These are phyloP conservation scores for Euschistus heros DNA, from an alignment of 1,140 invertebrate species.

Conservation along the genomic window DNA sequence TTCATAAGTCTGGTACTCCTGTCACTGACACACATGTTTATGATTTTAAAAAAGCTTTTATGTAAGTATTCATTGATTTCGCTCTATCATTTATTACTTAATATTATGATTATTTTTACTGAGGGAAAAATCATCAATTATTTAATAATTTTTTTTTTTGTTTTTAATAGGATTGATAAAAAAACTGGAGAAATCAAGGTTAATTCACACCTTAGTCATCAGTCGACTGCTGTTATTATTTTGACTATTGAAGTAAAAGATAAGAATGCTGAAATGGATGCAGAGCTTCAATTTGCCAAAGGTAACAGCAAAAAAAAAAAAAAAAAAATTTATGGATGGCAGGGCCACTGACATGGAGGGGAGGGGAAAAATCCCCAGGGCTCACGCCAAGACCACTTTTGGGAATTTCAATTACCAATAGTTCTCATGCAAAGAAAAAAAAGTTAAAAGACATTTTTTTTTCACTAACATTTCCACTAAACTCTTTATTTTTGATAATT, in stretches of 20 bases:
- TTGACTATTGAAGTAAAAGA: conserved; percentile 63
- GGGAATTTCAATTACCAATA: too few species aligned
- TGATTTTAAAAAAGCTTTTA: conserved; percentile 55
- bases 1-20: conserved; percentile 63
- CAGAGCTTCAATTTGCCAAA: conserved; percentile 50
- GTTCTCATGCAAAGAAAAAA: too few species aligned
- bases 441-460: too few species aligned
- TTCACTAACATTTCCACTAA: too few species aligned
- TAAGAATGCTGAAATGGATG: conserved; percentile 52
- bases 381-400: too few species aligned
- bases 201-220: conserved; percentile 59
- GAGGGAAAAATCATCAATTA: neutral
- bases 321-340: too few species aligned
- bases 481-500: too few species aligned
- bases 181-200: conserved; percentile 57
- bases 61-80: conserved; percentile 28
- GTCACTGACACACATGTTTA: conserved; percentile 48
- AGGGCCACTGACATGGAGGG: too few species aligned
- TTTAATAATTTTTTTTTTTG: neutral
- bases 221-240: conserved; percentile 66
- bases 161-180: conserved; percentile 49
- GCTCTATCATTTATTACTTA: neutral
- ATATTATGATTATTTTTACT: neutral
- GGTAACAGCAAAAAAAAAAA: conserved; percentile 29
- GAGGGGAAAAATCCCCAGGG: too few species aligned